These are phyloP conservation scores for Corvus moneduloides DNA, from an alignment of 2,113 vertebrate species.

Conservation along the genomic window DNA sequence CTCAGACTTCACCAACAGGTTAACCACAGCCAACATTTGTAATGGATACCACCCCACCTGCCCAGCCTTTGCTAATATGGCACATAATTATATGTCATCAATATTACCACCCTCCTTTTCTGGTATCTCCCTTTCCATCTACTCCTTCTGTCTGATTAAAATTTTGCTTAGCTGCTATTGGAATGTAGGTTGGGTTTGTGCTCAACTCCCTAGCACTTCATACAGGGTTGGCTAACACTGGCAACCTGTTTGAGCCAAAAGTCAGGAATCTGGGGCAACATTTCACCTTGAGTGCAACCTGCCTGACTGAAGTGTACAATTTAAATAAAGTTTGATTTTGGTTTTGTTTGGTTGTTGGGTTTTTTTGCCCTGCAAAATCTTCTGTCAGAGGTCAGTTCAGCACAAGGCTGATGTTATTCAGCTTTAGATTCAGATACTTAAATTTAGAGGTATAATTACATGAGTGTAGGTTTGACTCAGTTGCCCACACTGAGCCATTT, in stretches of 20 bases:
- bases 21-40: slow-evolving; percentile 39
- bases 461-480: neutral
- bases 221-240: neutral
- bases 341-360: accelerated
- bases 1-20: slow-evolving; percentile 19
- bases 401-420: neutral
- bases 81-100: slow-evolving; percentile 48
- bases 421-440: neutral
- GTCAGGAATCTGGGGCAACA: neutral
- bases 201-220: neutral
- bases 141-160: slow-evolving; percentile 1
- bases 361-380: neutral
- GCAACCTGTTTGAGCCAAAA: neutral
- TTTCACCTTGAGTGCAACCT: neutral
- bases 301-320: neutral
- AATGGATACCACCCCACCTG: slow-evolving; percentile 51
- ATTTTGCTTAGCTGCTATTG: neutral
- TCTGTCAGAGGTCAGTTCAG: neutral
- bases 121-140: slow-evolving; percentile 21
- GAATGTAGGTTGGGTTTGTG: slow-evolving; percentile 14
- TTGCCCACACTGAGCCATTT: neutral
- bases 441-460: neutral
- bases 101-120: slow-evolving; percentile 27
- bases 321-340: neutral
- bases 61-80: slow-evolving; percentile 30